Evolutionary conservation across 1,140 invertebrate species (phyloP).

Genomic region (Pogonomyrmex californicus): DNA sequence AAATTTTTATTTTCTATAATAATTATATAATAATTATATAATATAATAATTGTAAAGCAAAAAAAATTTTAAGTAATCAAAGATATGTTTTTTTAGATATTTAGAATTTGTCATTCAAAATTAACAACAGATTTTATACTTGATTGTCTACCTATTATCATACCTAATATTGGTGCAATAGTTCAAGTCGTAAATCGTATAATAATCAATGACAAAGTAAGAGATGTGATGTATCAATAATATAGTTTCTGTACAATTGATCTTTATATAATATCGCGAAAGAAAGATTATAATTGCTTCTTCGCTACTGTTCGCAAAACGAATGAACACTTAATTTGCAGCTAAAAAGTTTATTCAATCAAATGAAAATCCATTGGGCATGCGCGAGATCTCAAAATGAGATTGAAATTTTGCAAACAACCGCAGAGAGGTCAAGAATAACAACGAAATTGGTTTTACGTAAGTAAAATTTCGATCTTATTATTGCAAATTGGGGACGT

Average conservation of each 20-base stretch:
- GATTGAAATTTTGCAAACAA: conserved; percentile 39
- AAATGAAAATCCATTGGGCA: conserved; percentile 32
- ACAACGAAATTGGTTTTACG: not conserved
- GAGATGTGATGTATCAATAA: not conserved
- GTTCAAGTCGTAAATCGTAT: not conserved
- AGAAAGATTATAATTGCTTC: not conserved
- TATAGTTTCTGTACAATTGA: no score
- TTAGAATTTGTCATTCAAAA: not conserved
- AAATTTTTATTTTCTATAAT: conserved; percentile 1
- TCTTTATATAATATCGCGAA: not conserved
- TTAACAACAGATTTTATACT: not conserved
- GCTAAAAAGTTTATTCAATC: conserved; percentile 16
- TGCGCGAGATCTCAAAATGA: conserved; percentile 7
- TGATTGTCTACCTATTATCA: not conserved
- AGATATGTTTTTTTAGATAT: conserved; percentile 8
- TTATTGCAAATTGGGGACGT: not conserved
- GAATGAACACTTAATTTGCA: conserved; percentile 31
- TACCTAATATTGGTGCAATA: not conserved
- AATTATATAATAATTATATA: no score
- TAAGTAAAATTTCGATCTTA: conserved; percentile 2
- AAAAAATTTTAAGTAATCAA: conserved; percentile 5
- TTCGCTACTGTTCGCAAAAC: not conserved
- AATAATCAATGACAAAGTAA: conserved; percentile 28
- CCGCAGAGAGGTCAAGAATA: not conserved
- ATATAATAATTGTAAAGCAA: not conserved